Base-by-base conservation (phyloP, 2,113 vertebrate species). In the Serinus canaria region DNA sequence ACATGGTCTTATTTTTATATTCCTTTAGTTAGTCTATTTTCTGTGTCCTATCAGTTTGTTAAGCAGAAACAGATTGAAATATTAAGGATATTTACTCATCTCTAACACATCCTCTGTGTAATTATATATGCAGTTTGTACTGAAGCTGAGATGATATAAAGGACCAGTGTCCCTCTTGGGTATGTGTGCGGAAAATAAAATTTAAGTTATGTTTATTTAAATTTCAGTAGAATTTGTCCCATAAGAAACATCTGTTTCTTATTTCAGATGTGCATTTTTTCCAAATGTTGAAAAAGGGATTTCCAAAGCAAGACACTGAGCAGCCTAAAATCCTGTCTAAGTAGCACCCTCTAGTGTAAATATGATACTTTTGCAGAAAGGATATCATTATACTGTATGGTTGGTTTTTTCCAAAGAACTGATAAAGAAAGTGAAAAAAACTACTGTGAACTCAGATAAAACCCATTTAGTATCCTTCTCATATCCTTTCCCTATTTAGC, bases 341-440 rank as follows among this genome's bases (percentile, higher is more conserved):
- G 33, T 56, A 90, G 41, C 64, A 81, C 93, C 95, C 90, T 90
- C 96, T 96, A 75, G 90, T 92, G 94, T 76, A 84, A 90, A 69
- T 4, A 37, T 15, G 31, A 12, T 13, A 31, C 47, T 63, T 49
- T 16, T 94, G 91, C 93, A 93, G 66, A 60, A 50, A 80, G 44
- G 27, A 64, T 22, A 83, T 83, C 6, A 31, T 13, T 6, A 41
- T 30, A 11, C 5, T 11, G 3, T 5, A 19, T 18, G 12, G 1
- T 7, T 23, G 33, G 0, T 33, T 89, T 89, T 92, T 62, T 47
- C 11, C 15, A 60, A 64, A 79, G 21, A 55, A 69, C 47, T 76
- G 13, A 83, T 16, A 35, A 6, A 24, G 33, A 39, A 70, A 89
- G 35, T 35, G 17, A 85, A 72, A 74, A 82, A 72, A 77, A 17